Evolutionary conservation across 2,797 vertebrate species (phyloP), one percentile per base, ranked within the genome.

Genomic region (Halcyon chelicuti): DNA sequence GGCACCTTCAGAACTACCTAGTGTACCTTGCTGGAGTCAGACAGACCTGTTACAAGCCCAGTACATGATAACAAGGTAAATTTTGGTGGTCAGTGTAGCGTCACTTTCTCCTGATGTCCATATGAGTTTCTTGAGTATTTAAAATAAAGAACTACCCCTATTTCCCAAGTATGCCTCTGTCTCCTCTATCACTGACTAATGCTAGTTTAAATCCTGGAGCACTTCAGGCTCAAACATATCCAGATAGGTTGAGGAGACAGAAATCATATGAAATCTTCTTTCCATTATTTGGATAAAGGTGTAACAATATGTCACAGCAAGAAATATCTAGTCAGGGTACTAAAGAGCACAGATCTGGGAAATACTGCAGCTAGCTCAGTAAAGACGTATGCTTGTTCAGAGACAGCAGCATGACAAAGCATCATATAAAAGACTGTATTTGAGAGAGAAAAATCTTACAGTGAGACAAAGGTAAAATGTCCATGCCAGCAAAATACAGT

Each of bases 401-500:
- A 83, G 61, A 57, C 40, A 75, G 68, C 60, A 92, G 68, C 54
- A 28, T 91, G 91, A 94, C 84, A 93, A 93, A 94, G 81, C 80
- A 93, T 29, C 68, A 21, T 40, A 37, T 93, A 74, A 79, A 90
- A 89, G 37, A 79, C 26, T 83, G 37, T 7, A 8, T 71, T 71
- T 33, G 57, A 57, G 68, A 33, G 37, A 80, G 86, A 68, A 88
- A 61, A 73, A 26, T 28, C 78, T 74, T 29, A 11, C 14, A 21
- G 67, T n/a, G 68, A 65, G 65, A 65, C 33, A 46, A 47, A n/a
- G 47, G 39, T 31, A 68, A 80, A 51, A 52, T 66, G 75, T 55
- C 12, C 6, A 14, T 37, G 66, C 25, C 78, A 66, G 82, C 52
- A 88, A 39, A 77, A 88, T 12, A 16, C 22, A 61, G 26, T 33